Percentiles rank a stretch among this genome's conserved stretches.
Evolutionary conservation across 1,140 invertebrate species (phyloP).

Genomic region (Papilio polyxenes): DNA sequence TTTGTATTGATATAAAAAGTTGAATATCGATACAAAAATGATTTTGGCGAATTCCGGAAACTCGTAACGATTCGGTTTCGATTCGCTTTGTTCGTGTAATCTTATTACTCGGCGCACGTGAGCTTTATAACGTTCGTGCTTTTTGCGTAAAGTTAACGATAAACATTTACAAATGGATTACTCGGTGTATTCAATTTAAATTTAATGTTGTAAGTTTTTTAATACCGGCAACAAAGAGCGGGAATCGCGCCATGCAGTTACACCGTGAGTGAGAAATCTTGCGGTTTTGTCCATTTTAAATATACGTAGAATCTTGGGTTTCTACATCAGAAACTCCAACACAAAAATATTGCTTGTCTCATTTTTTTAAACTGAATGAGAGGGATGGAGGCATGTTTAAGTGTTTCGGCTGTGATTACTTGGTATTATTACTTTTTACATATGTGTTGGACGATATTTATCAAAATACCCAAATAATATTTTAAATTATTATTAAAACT

Average conservation of each 20-base stretch:
- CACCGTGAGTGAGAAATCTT: conserved; percentile 16
- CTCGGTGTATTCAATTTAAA: conserved; percentile 38
- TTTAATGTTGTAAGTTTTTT: conserved; percentile 35
- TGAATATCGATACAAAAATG: conserved; percentile 51
- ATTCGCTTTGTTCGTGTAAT: conserved; percentile 67
- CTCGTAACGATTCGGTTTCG: conserved; percentile 57
- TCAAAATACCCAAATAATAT: too few relatives aligned
- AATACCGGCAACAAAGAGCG: conserved; percentile 22
- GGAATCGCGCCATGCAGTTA: neutral
- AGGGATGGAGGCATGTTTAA: too few relatives aligned
- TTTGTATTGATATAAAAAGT: conserved; percentile 51
- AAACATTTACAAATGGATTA: conserved; percentile 48
- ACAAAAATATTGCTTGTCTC: neutral
- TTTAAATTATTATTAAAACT: too few relatives aligned
- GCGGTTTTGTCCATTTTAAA: conserved; percentile 18
- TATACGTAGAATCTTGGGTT: neutral
- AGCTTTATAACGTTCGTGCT: conserved; percentile 70
- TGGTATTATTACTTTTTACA: too few relatives aligned
- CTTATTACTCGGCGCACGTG: conserved; percentile 71
- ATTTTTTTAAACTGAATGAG: too few relatives aligned
- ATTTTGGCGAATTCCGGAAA: conserved; percentile 68
- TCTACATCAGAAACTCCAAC: neutral
- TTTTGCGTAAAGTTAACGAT: conserved; percentile 66
- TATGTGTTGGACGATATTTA: too few relatives aligned
- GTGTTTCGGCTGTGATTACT: too few relatives aligned